Conservation (phyloP, 2,113 vertebrate species). For the Brachirus orientalis region DNA sequence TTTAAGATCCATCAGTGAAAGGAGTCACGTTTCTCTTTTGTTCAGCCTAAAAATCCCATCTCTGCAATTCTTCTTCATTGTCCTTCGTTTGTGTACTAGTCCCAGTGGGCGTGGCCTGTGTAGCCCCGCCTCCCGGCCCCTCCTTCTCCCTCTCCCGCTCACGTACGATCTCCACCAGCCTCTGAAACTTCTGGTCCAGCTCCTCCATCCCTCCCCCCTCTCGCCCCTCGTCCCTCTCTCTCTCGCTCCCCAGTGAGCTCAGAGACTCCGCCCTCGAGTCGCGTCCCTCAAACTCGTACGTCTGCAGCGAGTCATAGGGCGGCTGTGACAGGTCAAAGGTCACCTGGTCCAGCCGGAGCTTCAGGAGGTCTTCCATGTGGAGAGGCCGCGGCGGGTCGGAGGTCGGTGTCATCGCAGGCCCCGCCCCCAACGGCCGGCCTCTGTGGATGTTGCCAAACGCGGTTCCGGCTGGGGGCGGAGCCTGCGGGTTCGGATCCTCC, state of each 20-base stretch:
- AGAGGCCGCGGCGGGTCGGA: slow-evolving; percentile 63
- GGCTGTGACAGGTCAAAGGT: slow-evolving; percentile 89
- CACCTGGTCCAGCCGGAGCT: slow-evolving; percentile 84
- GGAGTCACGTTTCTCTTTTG: background rate
- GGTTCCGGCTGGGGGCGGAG: slow-evolving; percentile 58
- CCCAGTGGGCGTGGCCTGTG: slow-evolving; percentile 14
- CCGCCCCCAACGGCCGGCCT: slow-evolving; percentile 38
- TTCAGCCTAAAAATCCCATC: slow-evolving; percentile 69
- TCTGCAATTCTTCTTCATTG: slow-evolving; percentile 45
- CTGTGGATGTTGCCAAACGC: slow-evolving; percentile 40
- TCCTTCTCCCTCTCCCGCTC: slow-evolving; percentile 77
- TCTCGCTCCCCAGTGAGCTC: slow-evolving; percentile 87
- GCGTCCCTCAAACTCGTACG: slow-evolving; percentile 88
- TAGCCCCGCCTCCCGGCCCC: background rate
- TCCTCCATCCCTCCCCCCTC: slow-evolving; percentile 77
- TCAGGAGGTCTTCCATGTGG: slow-evolving; percentile 86
- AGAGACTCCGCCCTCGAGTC: slow-evolving; percentile 87
- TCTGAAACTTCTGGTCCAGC: slow-evolving; percentile 87
- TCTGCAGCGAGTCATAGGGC: slow-evolving; percentile 91
- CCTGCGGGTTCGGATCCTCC: slow-evolving; percentile 57
- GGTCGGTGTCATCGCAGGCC: slow-evolving; percentile 2
- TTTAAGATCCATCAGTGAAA: slow-evolving; percentile 46
- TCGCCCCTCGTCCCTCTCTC: slow-evolving; percentile 54
- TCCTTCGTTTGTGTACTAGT: slow-evolving; percentile 40
- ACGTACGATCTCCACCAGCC: slow-evolving; percentile 86